Base-by-base conservation (phyloP, 2,888 invertebrate species). In the Escarpia spicata region DNA sequence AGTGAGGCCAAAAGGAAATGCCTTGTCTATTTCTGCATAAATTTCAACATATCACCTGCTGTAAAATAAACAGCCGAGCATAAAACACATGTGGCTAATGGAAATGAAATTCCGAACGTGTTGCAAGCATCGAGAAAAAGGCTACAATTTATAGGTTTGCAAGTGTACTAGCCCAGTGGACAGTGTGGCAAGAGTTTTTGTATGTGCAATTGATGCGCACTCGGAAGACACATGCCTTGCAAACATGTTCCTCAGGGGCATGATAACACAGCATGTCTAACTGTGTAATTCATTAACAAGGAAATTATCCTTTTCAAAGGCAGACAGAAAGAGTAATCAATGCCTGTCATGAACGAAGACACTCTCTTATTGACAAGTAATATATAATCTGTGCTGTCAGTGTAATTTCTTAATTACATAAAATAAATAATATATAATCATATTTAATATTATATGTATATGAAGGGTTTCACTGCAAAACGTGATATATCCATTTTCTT, bases 31-130 rank as follows among this genome's bases (percentile, higher is more conserved):
- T 75, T 75, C 75, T 75, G 75, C 75, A 75, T 75, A 75, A 75
- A 75, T 75, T 75, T 75, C 75, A 75, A 75, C 75, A 75, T 75
- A 75, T 75, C 75, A 75, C 75, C 75, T 75, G 75, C 75, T 75
- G 75, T n/a, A 19, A 75, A 75, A 75, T 75, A 75, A 75, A 75
- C 75, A 75, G 75, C 75, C 75, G n/a, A 26, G 75, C 75, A 75
- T 75, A 75, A 75, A 75, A 75, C 75, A 75, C 75, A 75, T 75
- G 75, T 75, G 75, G 75, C 75, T 75, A 75, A 75, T 75, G 75
- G 75, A 75, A 26, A 75, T 75, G 75, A 75, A 75, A 75, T 75
- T 75, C 75, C 75, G 26, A 75, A 26, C 75, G 75, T 75, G 75
- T 75, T 75, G 75, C 75, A 75, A 75, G 26, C 26, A 26, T 75